Evolutionary conservation across 1,140 invertebrate species (phyloP), one percentile per base, ranked within the genome.

Genomic region (Acyrthosiphon pisum): DNA sequence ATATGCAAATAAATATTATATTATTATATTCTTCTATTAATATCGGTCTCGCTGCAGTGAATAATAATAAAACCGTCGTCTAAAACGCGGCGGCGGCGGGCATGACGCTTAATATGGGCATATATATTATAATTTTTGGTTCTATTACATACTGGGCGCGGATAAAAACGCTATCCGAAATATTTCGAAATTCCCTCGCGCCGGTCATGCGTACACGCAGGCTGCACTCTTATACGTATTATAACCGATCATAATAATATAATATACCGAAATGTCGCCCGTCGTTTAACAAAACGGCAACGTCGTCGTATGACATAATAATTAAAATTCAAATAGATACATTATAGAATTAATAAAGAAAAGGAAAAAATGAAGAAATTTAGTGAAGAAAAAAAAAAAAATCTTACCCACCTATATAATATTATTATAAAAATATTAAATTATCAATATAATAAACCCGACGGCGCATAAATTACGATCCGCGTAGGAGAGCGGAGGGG

Each of bases 381-480:
- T 68, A 60, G 56, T 60, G 26, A 30, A 30, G n/a, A 26, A 26
- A 9, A 30, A 44, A 84, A 84, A 37, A 41, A 44, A 44, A 44
- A 8, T 7, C 8, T 46, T 46, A 41, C 84, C 35, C 41, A 26
- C 48, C 18, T 26, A 23, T 7, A 41, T 81, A 81, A 35, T 81
- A 81, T 23, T 83, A 37, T 41, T 18, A 50, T 50, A 18, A 83
- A 22, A 37, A 18, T 50, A 35, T 37, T 23, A 41, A 41, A 76
- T 76, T 68, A 23, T 68, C 60, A 30, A 68, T 76, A 81, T 83
- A 83, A 83, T 83, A 83, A 83, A 68, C 23, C 81, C 84, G 84
- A 86, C 41, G 41, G 84, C 84, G 84, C 37, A 86, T 46, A 46
- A 46, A 44, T 86, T 86, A 86, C 84, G 8, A 37, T 0, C 41